Evolutionary conservation across 2,797 vertebrate species (phyloP).

Genomic region (Sternarchorhynchus goeldii): DNA sequence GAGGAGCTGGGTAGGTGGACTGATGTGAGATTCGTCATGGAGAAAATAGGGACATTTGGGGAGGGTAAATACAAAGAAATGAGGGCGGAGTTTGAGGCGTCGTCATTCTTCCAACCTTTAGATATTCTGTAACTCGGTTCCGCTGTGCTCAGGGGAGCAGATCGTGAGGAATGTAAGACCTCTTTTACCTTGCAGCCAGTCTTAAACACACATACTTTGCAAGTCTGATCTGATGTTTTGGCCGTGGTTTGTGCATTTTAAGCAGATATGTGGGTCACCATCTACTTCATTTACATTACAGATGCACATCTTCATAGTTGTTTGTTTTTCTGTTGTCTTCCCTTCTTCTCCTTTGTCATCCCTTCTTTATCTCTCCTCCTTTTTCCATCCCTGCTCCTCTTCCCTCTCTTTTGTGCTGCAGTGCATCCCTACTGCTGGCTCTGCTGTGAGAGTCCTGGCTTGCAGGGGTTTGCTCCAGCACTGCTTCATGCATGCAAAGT

Average conservation of each 20-base stretch:
- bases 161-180: too few species aligned
- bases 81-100: too few species aligned
- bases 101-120: too few species aligned
- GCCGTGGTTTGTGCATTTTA: neutral
- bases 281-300: neutral
- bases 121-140: too few species aligned
- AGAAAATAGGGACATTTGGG: too few species aligned
- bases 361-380: constrained; percentile 8
- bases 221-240: neutral
- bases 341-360: neutral
- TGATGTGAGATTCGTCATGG: too few species aligned
- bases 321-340: neutral
- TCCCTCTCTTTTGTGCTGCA: constrained; percentile 9
- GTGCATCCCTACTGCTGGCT: constrained; percentile 20
- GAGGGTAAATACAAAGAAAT: too few species aligned
- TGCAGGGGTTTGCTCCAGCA: constrained; percentile 40
- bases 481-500: constrained; percentile 13
- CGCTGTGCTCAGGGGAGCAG: too few species aligned
- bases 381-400: neutral
- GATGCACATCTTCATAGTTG: neutral
- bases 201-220: neutral
- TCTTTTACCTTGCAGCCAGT: too few species aligned
- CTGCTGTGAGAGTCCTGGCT: constrained; percentile 26
- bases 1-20: too few species aligned
- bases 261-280: neutral